Evolutionary conservation across 1,140 invertebrate species (phyloP).

Genomic region (Octopus sinensis): DNA sequence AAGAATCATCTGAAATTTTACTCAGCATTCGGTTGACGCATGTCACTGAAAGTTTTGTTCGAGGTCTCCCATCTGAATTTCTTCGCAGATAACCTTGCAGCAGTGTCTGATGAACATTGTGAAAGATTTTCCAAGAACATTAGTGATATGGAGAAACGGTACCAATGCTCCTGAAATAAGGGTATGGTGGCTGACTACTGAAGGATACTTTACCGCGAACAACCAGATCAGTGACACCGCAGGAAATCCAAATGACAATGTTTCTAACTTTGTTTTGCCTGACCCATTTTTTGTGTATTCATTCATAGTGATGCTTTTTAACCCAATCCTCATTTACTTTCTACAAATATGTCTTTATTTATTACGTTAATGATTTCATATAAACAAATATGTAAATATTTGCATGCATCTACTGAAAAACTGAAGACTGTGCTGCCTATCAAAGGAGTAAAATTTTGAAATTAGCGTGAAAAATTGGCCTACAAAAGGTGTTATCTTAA

Average conservation of each 20-base stretch:
- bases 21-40: neutral
- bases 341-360: neutral
- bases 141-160: neutral
- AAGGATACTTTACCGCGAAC: neutral
- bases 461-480: neutral
- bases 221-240: neutral
- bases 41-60: neutral
- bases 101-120: neutral
- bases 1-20: neutral
- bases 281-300: conserved; percentile 1
- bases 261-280: neutral
- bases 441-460: neutral
- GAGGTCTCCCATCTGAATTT: neutral
- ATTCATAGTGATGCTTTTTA: neutral
- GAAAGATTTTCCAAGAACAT: neutral
- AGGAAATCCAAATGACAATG: neutral
- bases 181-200: neutral
- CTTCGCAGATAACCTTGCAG: neutral
- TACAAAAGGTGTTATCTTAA: neutral
- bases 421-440: neutral
- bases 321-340: neutral
- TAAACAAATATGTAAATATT: conserved; percentile 1
- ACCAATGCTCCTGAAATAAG: neutral
- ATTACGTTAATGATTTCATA: conserved; percentile 8
- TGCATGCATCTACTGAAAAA: conserved; percentile 8